These are phyloP conservation scores for Champsocephalus gunnari DNA, from an alignment of 2,797 vertebrate species.

Conservation along the genomic window DNA sequence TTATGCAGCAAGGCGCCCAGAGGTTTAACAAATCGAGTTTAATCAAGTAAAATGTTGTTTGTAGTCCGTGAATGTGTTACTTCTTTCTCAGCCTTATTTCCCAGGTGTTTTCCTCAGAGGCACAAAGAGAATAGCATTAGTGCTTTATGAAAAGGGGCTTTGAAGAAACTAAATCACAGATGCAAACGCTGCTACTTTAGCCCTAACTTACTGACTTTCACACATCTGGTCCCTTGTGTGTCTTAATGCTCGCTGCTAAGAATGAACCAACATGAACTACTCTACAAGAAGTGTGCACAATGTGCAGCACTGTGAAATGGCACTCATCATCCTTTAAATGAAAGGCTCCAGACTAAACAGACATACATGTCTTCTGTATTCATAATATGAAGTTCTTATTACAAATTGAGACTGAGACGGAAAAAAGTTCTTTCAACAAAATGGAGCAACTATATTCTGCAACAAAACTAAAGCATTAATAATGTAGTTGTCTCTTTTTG, in stretches of 20 bases:
- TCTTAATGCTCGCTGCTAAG: not conserved
- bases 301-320: conserved; percentile 9
- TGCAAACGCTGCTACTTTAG: not conserved
- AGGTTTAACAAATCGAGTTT: conserved; percentile 25
- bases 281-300: not conserved
- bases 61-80: conserved; percentile 41
- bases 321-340: not conserved
- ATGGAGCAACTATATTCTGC: too few relatives aligned
- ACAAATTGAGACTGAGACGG: not conserved
- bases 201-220: not conserved
- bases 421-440: conserved; percentile 1
- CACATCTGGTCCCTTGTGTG: not conserved
- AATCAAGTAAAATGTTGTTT: conserved; percentile 41
- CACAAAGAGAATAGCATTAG: not conserved
- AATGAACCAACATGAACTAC: not conserved
- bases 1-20: not conserved
- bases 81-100: conserved; percentile 37
- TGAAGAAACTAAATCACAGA: conserved; percentile 10
- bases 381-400: conserved; percentile 1
- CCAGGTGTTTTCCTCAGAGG: not conserved
- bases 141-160: conserved; percentile 29
- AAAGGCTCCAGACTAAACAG: conserved; percentile 5
- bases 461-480: too few relatives aligned
- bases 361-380: conserved; percentile 3
- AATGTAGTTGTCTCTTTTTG: not conserved